Conservation (phyloP, 2,113 vertebrate genomes). For the Myiagra hebetior region DNA sequence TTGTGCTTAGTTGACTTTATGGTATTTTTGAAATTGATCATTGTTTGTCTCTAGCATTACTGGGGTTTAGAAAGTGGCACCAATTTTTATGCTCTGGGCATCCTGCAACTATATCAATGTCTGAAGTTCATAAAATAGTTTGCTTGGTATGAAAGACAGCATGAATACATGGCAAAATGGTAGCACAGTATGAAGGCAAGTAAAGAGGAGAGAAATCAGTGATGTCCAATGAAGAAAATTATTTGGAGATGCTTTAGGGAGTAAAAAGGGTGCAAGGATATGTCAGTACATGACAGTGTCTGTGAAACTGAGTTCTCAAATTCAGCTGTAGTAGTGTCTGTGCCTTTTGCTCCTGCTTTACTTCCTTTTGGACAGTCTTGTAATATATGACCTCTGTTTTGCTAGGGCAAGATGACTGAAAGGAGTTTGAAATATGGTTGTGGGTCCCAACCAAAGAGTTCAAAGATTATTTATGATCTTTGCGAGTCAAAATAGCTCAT, state of each 20-base stretch:
- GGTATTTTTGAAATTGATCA: background rate
- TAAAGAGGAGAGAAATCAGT: background rate
- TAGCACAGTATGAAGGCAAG: background rate
- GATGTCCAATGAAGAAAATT: background rate
- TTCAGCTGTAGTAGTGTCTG: background rate
- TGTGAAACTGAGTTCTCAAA: background rate
- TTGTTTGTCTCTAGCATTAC: background rate
- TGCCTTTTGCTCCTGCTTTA: background rate
- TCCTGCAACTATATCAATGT: background rate
- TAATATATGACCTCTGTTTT: background rate
- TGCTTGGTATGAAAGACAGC: background rate
- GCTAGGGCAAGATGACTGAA: background rate
- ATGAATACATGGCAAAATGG: background rate
- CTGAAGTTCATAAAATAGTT: background rate
- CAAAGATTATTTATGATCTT: background rate
- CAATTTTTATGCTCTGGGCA: background rate
- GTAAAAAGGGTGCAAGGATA: background rate
- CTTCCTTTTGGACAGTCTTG: background rate
- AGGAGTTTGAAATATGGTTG: background rate
- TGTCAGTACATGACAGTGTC: background rate
- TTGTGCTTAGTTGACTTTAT: background rate
- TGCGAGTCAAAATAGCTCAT: background rate
- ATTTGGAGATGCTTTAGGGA: background rate
- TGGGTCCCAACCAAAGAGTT: background rate
- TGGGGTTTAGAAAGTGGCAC: background rate